Conservation (phyloP, 2,888 invertebrate species). For the Sepiola atlantica region DNA sequence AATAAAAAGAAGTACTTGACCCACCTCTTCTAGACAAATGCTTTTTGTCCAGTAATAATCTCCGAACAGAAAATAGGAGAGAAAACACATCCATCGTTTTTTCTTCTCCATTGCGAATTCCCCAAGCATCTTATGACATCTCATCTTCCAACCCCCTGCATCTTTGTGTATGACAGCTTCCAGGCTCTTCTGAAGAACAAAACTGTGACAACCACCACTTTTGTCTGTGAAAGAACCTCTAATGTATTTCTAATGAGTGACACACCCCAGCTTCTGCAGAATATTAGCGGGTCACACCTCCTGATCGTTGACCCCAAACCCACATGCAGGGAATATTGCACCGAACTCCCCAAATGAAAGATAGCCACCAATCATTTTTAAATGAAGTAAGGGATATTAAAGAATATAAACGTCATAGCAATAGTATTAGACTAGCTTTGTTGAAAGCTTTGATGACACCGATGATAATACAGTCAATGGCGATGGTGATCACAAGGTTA, state of each 20-base stretch:
- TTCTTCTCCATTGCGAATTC: background rate
- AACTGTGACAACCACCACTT: conserved; percentile 6
- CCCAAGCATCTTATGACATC: background rate
- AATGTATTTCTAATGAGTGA: background rate
- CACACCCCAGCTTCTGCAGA: background rate
- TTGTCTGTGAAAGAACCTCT: background rate
- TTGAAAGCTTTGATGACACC: background rate
- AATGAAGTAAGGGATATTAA: background rate
- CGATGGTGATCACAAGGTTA: background rate
- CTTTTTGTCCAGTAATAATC: background rate
- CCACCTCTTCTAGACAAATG: background rate
- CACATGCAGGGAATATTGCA: background rate
- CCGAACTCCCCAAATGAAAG: background rate
- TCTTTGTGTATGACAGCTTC: conserved; percentile 7
- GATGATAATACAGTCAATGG: background rate
- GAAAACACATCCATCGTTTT: background rate
- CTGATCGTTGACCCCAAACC: background rate
- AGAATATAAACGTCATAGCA: background rate
- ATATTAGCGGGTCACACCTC: background rate
- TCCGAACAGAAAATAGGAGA: background rate
- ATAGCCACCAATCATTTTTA: background rate
- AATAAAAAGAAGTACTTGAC: background rate
- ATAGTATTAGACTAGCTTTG: background rate
- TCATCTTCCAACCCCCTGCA: background rate
- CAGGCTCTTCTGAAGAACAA: background rate